Evolutionary conservation across 1,140 invertebrate genomes (phyloP), one percentile per base, ranked within the genome.

Genomic region (Aphidius gifuensis): DNA sequence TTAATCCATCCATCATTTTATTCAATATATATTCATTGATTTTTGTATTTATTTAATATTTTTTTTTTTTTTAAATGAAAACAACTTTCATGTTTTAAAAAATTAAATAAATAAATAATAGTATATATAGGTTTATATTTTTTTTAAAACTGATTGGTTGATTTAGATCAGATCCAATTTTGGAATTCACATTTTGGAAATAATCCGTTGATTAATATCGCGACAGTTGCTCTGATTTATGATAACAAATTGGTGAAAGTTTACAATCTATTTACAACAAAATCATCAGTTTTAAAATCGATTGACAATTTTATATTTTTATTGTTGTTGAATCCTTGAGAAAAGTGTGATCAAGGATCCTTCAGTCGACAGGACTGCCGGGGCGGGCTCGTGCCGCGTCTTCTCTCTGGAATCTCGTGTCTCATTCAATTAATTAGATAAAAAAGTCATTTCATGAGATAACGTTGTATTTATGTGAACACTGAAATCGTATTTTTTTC

Each of bases 161-260:
- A 23, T 23, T 23, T 23, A 23, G 23, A 23, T 23, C 23, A 23
- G 3, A 2, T 23, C 23, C 23, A 23, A 23, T 23, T 23, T 23
- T 23, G 23, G 23, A 23, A 3, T 23, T n/a, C n/a, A 23, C 1
- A n/a, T 4, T n/a, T 49, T 45, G 2, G 4, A 16, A n/a, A 55
- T 8, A 39, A 16, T 40, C 21, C 2, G 3, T 45, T 23, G 38
- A 23, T 11, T 39, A 21, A 6, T 9, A 5, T 57, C 55, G 5
- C 3, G 6, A 9, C 23, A 9, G 11, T 55, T 21, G 6, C 39
- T 58, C 43, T 58, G 61, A 62, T 62, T 62, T 62, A 58, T 62
- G 61, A 58, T 62, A 58, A 62, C 61, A 62, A 62, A 62, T 62
- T 58, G 61, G 54, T 58, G 61, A 62, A 62, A 62, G 61, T 62